phyloP scores from a whole-genome alignment of 2,113 vertebrate species.

The Hemichromis elongatus region DNA sequence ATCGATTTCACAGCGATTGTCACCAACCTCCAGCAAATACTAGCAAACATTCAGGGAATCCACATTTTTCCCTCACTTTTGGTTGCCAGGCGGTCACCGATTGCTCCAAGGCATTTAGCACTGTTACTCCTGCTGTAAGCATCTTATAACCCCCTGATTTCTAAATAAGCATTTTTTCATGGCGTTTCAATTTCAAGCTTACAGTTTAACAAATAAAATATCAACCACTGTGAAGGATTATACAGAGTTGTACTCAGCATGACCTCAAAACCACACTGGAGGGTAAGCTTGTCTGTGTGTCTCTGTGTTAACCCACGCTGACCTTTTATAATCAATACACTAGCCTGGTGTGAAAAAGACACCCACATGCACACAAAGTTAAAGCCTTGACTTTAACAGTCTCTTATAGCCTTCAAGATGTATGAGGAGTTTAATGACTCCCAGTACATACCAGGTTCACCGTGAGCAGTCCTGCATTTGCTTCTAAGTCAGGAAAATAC shows the following conservation, averaged over 20 bases:
- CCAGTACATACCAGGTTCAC: background rate
- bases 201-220: slow-evolving; percentile 8
- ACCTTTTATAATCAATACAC: background rate
- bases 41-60: background rate
- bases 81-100: background rate
- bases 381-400: background rate
- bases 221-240: slow-evolving; percentile 13
- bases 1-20: background rate
- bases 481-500: slow-evolving; percentile 36
- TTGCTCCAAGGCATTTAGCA: background rate
- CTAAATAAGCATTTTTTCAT: background rate
- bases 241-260: slow-evolving; percentile 19
- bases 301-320: background rate
- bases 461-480: background rate
- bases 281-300: background rate
- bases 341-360: background rate
- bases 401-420: background rate
- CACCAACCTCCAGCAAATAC: background rate
- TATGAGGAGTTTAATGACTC: slow-evolving; percentile 11
- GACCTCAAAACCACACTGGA: slow-evolving; percentile 28
- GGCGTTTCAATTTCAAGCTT: background rate
- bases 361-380: background rate
- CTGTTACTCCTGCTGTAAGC: background rate
- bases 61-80: background rate
- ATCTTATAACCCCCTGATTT: background rate